Base-by-base conservation (phyloP, 2,888 invertebrate genomes). In the Acronicta psi region DNA sequence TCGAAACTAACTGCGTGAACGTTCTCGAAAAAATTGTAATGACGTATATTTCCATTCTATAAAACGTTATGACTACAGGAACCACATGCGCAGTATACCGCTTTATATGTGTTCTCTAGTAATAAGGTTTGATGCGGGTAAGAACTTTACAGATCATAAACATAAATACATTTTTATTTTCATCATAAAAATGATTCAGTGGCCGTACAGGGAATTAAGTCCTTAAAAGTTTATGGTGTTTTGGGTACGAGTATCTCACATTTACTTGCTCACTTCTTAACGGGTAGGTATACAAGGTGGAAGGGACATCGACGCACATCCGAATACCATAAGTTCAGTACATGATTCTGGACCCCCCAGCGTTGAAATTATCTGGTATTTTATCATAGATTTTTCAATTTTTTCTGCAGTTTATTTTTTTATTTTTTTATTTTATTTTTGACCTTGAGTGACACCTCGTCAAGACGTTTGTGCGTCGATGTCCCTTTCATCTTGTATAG, bases 101-200 rank as follows among this genome's bases (percentile, higher is more conserved):
- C 38, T 42, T 38, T 42, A 65, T 55, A 20, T 29, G 17, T 38
- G 37, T 52, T 49, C 23, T 31, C 53, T 23, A 38, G 25, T 46
- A 51, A 54, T 47, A 54, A 34, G 58, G 38, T 59, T 59, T 37
- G 41, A 50, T 59, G 44, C 51, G 41, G 50, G 46, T 56, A 59
- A 53, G 11, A 66, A 52, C 59, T 58, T 71, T 59, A 71, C 45
- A 42, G 72, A 16, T 46, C 73, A 42, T 72, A 59, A 59, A 66
- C 40, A 65, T 37, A 37, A 66, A 67, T 44, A 70, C 40, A 42
- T 71, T 67, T 71, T 67, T 67, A 71, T 72, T 40, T 11, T n/a
- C 50, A 20, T 36, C 68, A 34, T 72, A 72, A 72, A 68, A 53
- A 36, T 59, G 46, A 53, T 72, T 54, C 45, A 67, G 60, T 49